These are phyloP conservation scores for Papilio dardanus DNA, from an alignment of 1,140 invertebrate species.

Conservation along the genomic window DNA sequence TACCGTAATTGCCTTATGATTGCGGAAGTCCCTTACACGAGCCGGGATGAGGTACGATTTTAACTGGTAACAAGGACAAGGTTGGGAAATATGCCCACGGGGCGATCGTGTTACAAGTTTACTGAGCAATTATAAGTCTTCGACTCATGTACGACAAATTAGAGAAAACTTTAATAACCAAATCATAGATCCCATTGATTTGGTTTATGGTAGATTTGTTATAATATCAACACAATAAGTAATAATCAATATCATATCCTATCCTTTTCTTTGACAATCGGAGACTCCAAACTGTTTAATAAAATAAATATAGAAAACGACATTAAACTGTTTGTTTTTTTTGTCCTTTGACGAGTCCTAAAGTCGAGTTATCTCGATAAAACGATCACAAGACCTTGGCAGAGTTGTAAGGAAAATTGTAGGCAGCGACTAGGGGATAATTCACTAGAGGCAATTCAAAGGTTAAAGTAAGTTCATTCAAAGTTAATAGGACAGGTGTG, in stretches of 20 bases:
- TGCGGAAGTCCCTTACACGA: background rate
- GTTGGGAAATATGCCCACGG: background rate
- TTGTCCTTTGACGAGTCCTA: background rate
- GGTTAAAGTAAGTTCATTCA: background rate
- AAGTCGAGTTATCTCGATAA: background rate
- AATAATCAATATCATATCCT: no score
- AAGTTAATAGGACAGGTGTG: background rate
- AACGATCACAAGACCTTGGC: background rate
- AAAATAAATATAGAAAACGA: no score
- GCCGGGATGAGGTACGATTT: background rate
- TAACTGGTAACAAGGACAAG: background rate
- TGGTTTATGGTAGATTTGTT: background rate
- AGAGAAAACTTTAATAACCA: background rate
- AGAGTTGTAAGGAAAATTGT: background rate
- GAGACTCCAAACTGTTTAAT: no score
- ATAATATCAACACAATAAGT: background rate
- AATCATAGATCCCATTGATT: background rate
- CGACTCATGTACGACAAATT: background rate
- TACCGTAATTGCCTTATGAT: background rate
- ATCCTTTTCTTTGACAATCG: no score
- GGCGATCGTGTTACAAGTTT: background rate
- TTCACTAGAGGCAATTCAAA: background rate
- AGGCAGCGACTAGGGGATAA: background rate
- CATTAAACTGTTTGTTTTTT: background rate
- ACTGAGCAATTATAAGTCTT: conserved; percentile 32